Conservation (phyloP, 2,797 vertebrate species). For the Neopelma chrysocephalum region DNA sequence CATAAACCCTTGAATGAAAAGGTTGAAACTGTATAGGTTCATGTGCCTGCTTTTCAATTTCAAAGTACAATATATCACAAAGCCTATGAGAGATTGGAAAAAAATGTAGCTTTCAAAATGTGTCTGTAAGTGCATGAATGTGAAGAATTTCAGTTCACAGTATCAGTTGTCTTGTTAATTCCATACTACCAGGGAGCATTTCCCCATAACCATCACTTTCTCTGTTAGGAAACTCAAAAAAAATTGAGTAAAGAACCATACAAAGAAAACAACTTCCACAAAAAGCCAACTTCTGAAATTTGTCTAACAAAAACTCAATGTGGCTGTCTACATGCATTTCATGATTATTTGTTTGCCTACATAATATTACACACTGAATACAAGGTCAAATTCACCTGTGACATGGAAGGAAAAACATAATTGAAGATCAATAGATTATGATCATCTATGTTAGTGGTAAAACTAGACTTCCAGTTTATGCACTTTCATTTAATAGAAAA, state of each 20-base stretch:
- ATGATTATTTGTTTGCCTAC: background rate
- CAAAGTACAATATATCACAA: background rate
- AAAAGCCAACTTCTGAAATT: background rate
- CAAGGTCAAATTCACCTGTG: background rate
- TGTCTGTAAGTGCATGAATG: background rate
- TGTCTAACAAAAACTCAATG: background rate
- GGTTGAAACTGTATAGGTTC: background rate
- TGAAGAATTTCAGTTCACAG: background rate
- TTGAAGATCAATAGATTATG: background rate
- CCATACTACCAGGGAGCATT: background rate
- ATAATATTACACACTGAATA: background rate
- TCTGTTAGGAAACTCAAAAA: background rate
- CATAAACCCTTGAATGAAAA: background rate
- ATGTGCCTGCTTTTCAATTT: background rate
- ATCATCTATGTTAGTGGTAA: background rate
- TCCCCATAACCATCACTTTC: background rate
- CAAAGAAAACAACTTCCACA: background rate
- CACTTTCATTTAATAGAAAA: background rate
- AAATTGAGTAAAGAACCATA: background rate
- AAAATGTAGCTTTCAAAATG: background rate
- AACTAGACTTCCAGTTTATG: background rate
- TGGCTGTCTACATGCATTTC: background rate
- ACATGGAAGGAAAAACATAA: background rate
- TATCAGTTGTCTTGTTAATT: background rate
- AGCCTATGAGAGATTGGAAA: background rate